Percentiles rank a stretch among this genome's conserved stretches.
phyloP scores from a whole-genome alignment of 2,888 invertebrate species.

The Pristionchus entomophagus region DNA sequence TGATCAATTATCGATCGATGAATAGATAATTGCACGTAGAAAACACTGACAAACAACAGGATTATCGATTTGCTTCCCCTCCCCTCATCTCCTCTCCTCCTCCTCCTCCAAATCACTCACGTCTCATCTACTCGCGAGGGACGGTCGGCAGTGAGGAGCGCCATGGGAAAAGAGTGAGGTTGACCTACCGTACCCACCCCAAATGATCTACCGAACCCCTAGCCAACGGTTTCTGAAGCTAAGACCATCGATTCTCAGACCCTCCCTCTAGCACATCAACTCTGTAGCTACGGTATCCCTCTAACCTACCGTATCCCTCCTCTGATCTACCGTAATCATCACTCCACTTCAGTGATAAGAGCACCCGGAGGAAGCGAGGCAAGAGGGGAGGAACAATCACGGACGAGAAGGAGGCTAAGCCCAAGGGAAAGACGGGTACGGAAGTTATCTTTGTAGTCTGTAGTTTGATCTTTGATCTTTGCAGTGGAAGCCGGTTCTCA shows the following conservation, averaged over 20 bases:
- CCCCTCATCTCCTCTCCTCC: neutral
- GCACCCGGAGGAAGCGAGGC: neutral
- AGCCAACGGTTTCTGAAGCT: too few species aligned
- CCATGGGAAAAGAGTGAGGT: neutral
- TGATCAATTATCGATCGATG: too few species aligned
- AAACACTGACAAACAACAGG: neutral
- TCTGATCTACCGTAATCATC: too few species aligned
- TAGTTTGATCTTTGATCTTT: neutral
- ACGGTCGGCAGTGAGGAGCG: neutral
- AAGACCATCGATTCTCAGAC: neutral
- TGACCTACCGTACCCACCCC: neutral
- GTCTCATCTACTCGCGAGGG: neutral
- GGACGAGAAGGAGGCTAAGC: neutral
- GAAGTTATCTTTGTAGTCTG: too few species aligned
- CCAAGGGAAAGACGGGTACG: neutral
- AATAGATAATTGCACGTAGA: too few species aligned
- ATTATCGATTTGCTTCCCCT: neutral
- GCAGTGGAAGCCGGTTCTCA: constrained; percentile 9
- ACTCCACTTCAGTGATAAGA: neutral
- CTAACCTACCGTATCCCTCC: neutral
- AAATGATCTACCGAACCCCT: too few species aligned
- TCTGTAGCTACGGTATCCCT: neutral
- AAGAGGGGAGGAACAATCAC: neutral
- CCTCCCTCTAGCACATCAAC: neutral
- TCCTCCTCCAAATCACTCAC: neutral